These are phyloP conservation scores for Notodonta ziczac DNA, from an alignment of 2,888 invertebrate genomes.

Conservation along the genomic window DNA sequence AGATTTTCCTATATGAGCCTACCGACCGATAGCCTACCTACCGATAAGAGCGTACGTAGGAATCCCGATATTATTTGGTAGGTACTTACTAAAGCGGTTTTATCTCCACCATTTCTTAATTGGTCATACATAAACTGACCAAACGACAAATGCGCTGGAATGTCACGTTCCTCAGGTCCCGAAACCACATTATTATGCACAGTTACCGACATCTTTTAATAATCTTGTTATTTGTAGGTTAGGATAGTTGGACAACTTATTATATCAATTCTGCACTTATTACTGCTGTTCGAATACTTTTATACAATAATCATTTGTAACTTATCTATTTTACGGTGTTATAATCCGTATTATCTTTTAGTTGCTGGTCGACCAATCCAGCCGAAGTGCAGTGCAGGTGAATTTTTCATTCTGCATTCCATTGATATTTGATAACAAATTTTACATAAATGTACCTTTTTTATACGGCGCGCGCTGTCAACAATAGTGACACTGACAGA, in stretches of 20 bases:
- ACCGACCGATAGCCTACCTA: too few species aligned
- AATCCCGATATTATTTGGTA: not conserved
- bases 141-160: conserved; percentile 78
- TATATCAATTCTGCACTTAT: too few species aligned
- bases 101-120: conserved; percentile 77
- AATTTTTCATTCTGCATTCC: too few species aligned
- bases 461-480: too few species aligned
- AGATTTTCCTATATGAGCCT: too few species aligned
- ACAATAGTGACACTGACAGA: too few species aligned
- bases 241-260: not conserved
- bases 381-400: too few species aligned
- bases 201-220: conserved; percentile 53
- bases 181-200: conserved; percentile 71
- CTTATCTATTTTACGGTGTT: conserved; percentile 13
- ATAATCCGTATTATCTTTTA: conserved; percentile 8
- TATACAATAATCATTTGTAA: conserved; percentile 5
- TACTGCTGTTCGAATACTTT: too few species aligned
- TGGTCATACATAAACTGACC: conserved; percentile 83
- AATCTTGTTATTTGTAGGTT: not conserved
- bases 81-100: conserved; percentile 75
- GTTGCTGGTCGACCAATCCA: not conserved
- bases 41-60: too few species aligned
- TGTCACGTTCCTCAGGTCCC: conserved; percentile 70
- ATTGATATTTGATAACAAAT: too few species aligned
- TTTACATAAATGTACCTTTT: too few species aligned